These are phyloP conservation scores for Glyphotaelius pellucidus DNA, from an alignment of 2,888 invertebrate genomes.

Conservation along the genomic window DNA sequence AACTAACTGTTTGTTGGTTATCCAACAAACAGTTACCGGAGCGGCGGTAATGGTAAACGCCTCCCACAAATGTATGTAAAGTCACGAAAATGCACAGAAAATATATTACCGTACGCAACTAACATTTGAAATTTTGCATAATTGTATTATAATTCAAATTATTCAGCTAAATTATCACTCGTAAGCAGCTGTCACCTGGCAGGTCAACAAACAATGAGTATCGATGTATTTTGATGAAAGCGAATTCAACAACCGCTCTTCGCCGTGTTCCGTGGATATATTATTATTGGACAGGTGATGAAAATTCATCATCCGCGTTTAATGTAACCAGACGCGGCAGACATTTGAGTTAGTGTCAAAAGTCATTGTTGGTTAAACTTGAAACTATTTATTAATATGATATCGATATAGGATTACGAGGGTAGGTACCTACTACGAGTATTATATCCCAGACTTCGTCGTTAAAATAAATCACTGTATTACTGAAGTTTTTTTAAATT, in stretches of 20 bases:
- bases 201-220: not conserved
- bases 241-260: not conserved
- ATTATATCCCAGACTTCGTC: not conserved
- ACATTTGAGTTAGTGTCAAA: not conserved
- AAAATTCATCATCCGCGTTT: not conserved
- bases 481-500: not conserved
- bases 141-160: not conserved
- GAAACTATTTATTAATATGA: not conserved
- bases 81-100: too few species aligned
- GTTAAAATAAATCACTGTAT: not conserved
- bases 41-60: too few species aligned
- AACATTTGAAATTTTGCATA: too few species aligned
- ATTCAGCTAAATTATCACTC: not conserved
- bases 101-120: too few species aligned
- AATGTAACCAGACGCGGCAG: not conserved
- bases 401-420: not conserved
- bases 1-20: too few species aligned
- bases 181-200: not conserved
- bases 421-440: not conserved
- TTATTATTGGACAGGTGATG: not conserved
- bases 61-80: too few species aligned
- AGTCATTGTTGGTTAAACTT: not conserved
- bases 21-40: too few species aligned
- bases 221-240: not conserved
- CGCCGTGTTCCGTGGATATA: not conserved